Evolutionary conservation across 2,888 invertebrate species (phyloP).

Genomic region (Tetragonula carbonaria): DNA sequence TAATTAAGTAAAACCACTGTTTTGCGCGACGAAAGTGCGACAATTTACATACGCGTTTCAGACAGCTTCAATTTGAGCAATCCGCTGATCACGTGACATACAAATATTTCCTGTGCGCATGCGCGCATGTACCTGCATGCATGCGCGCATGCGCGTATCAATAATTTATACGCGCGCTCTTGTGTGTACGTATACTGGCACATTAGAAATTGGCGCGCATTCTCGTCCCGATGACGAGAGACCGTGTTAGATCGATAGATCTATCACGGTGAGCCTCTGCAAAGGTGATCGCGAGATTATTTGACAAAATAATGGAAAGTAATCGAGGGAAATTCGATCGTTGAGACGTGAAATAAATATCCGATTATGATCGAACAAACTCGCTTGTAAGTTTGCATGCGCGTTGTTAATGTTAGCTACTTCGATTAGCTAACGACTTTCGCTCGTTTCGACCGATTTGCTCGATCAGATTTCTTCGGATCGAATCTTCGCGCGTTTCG

Average conservation of each 20-base stretch:
- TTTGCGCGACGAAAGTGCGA: neutral
- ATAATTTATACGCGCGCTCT: slow-evolving; percentile 19
- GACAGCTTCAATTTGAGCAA: slow-evolving; percentile 22
- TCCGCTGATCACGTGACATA: slow-evolving; percentile 9
- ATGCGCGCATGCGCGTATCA: neutral
- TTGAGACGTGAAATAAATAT: neutral
- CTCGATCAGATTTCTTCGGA: neutral
- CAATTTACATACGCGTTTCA: neutral
- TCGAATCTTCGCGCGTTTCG: neutral
- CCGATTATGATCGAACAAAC: neutral
- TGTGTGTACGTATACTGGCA: slow-evolving; percentile 68
- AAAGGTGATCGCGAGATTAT: slow-evolving; percentile 27
- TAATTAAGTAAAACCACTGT: neutral
- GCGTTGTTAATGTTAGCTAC: neutral
- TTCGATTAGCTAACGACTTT: neutral
- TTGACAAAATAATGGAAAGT: slow-evolving; percentile 27
- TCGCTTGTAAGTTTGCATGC: neutral
- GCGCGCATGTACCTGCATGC: neutral
- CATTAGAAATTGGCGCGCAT: slow-evolving; percentile 69
- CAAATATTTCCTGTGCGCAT: neutral
- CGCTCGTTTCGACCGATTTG: neutral
- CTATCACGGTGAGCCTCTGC: slow-evolving; percentile 59
- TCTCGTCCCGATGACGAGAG: slow-evolving; percentile 54
- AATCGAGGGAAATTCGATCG: slow-evolving; percentile 4
- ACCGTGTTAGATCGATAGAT: slow-evolving; percentile 34